Evolutionary conservation across 2,113 vertebrate genomes (phyloP), one percentile per base, ranked within the genome.

Genomic region (Nymphicus hollandicus): DNA sequence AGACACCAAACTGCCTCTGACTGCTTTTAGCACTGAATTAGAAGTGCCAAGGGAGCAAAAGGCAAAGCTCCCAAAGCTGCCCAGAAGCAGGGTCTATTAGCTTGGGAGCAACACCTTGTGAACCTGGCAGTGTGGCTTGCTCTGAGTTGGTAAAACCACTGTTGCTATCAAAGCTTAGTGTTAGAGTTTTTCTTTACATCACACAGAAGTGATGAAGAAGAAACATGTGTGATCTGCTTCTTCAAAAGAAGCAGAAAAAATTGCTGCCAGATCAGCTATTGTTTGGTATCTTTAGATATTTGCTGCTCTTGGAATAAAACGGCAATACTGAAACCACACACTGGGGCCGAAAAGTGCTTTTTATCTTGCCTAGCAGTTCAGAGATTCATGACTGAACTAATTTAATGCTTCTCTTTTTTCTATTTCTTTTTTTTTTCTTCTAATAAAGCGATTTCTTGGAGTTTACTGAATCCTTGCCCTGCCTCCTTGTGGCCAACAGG

Each of bases 401-500:
- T 93, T 65, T 76, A 91, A 79, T 3, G 5, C 12, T 44, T 17
- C 7, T 82, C 3, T 35, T 41, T 61, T 41, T 17, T 28, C 43
- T 29, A 27, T 33, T 19, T 4, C 23, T 11, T 29, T 39, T n/a
- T 29, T 25, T 33, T 46, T 41, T 29, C 11, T 16, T 60, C 18
- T 41, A 77, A 81, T 43, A 47, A 94, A 91, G 2, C 56, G 41
- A 28, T 89, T 86, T 93, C 28, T 68, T 85, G 50, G 65, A 52
- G 47, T 86, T 85, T 82, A 78, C 82, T 76, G 49, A 97, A 76
- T 93, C 92, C 72, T 93, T 90, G 92, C 77, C 95, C 96, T 97
- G 93, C 95, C 96, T 96, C 94, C 96, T 96, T 96, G 94, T 97
- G 96, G 96, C 91, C 92, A 88, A 73, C 88, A 92, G 85, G 82